Evolutionary conservation across 2,797 vertebrate genomes (phyloP), one percentile per base, ranked within the genome.

Genomic region (Semaprochilodus insignis): DNA sequence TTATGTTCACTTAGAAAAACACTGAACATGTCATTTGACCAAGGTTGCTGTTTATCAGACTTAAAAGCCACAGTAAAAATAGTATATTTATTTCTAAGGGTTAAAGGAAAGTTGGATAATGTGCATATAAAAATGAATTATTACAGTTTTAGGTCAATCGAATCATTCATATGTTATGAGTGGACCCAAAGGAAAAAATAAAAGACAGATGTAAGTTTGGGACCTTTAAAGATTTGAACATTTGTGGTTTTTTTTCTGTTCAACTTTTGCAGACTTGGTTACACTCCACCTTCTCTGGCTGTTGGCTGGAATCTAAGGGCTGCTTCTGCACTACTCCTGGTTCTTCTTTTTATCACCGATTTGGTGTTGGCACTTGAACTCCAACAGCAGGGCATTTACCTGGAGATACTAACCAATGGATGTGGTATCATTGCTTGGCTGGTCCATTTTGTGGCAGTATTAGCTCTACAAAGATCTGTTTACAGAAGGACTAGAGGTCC

Each of bases 301-400:
- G 91, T 93, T 15, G 94, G 95, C n/a, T 99, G 97, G 97, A 88
- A 85, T 0, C 94, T 96, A 84, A 93, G 97, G 87, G 89, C 94
- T 0, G 0, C 80, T 2, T 75, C 93, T 0, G 94, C 97, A 19
- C 89, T 96, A 0, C 0, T 97, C 71, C 88, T 95, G 2, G 84
- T 87, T 57, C 44, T 93, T 71, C 88, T 97, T 1, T 95, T 95
- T 34, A 44, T 95, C 0, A 88, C 88, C 36, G 97, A 99, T 62
- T 86, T 93, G 23, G 36, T 89, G 6, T 40, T 97, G 86, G 95
- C 90, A 78, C 90, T 91, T 31, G 87, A 95, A 51, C 90, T 95
- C 25, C 92, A 89, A 73, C 93, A 93, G 57, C 89, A 86, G 4
- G 90, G 91, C 81, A n/a, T 94, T 84, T 96, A 95, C 75, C 87